Conservation (phyloP, 2,888 invertebrate species). For the Disparrhopalites patrizii region DNA sequence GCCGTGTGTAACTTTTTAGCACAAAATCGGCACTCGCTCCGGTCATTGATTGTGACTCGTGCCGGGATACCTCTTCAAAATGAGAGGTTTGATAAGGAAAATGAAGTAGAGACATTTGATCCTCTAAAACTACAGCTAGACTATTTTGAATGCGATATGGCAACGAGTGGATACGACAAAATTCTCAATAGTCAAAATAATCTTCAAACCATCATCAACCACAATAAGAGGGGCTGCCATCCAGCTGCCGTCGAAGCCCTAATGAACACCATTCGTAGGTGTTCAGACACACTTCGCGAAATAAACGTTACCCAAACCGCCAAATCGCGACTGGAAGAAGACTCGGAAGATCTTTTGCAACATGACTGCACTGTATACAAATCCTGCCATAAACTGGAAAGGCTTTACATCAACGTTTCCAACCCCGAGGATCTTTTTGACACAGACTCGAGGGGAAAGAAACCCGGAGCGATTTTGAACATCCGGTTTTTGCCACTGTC, state of each 20-base stretch:
- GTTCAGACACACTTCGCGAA: constrained; percentile 2
- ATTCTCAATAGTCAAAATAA: constrained; percentile 8
- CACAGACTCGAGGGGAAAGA: neutral
- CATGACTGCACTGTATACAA: constrained; percentile 5
- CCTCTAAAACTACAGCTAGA: constrained; percentile 7
- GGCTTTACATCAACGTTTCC: neutral
- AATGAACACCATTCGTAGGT: neutral
- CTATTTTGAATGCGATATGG: constrained; percentile 4
- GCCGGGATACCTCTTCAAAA: neutral
- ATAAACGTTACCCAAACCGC: neutral
- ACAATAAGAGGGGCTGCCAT: neutral
- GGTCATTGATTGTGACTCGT: neutral
- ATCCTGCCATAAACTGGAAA: neutral
- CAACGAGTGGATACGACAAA: neutral
- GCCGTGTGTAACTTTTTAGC: neutral
- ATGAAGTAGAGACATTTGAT: neutral
- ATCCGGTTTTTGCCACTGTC: neutral
- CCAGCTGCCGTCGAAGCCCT: neutral
- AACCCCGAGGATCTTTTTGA: neutral
- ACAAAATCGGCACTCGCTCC: neutral
- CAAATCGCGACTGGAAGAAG: neutral
- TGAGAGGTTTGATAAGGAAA: neutral
- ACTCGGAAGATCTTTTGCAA: neutral
- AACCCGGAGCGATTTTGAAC: neutral
- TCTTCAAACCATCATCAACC: neutral